Evolutionary conservation across 2,113 vertebrate species (phyloP).

Genomic region (Brienomyrus longianalis): DNA sequence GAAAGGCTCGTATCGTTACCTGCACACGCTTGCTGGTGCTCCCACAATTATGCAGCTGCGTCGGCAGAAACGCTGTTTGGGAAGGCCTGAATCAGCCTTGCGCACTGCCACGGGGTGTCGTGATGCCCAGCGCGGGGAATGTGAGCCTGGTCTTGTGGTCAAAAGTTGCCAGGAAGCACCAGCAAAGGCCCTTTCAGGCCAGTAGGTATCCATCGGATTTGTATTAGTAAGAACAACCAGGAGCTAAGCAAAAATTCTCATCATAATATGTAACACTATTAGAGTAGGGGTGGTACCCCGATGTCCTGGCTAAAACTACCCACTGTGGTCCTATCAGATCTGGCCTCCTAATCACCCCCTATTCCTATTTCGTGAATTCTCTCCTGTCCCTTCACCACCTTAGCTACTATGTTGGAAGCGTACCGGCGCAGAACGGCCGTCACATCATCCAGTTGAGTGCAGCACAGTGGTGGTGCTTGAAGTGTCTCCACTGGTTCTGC

Average conservation of each 20-base stretch:
- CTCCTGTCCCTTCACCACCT: too few relatives aligned
- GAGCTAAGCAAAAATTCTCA: background rate
- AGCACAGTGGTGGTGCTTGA: background rate
- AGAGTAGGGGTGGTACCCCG: too few relatives aligned
- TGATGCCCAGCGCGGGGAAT: background rate
- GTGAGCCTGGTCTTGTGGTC: background rate
- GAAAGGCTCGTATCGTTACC: background rate
- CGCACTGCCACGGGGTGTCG: background rate
- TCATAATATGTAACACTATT: background rate
- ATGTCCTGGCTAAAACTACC: too few relatives aligned
- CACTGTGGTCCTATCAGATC: too few relatives aligned
- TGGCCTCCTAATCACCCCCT: too few relatives aligned
- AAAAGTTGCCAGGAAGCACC: background rate
- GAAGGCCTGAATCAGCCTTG: background rate
- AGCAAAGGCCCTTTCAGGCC: background rate
- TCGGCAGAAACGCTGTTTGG: background rate
- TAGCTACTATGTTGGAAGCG: too few relatives aligned
- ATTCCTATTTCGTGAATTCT: too few relatives aligned
- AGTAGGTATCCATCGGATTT: background rate
- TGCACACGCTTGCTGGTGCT: background rate
- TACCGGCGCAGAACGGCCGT: too few relatives aligned
- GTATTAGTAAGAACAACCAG: background rate
- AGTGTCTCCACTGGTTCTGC: background rate
- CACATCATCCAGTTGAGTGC: background rate
- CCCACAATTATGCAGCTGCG: background rate